Evolutionary conservation across 2,888 invertebrate genomes (phyloP), one percentile per base, ranked within the genome.

Genomic region (Hirudinaria manillensis): DNA sequence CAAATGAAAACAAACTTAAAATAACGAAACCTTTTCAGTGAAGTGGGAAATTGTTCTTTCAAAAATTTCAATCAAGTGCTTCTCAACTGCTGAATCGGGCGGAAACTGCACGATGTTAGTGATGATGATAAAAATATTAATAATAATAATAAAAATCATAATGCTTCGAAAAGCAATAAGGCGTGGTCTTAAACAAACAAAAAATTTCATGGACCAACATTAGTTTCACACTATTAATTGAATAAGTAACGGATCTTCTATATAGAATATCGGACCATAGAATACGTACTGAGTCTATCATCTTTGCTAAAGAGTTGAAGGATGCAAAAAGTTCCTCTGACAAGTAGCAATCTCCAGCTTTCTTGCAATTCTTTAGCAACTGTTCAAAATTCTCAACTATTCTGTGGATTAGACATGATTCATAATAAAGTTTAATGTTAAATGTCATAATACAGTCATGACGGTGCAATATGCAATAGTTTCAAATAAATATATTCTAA

Each of bases 311-410:
- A 29, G 61, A 27, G 61, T 61, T 61, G 24, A 61, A 29, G 29
- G 61, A 27, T 29, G 61, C 29, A 16, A 61, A 61, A 61, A 61
- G 61, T 61, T 61, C 61, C 29, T 61, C 61, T 27, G 61, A 61
- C 19, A 61, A 61, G 29, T 27, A 29, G 29, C 61, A 61, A 61
- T 61, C 29, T 61, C 24, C 29, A 29, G 61, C 24, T 61, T 61
- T 61, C 24, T 61, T 61, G 10, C 3, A 61, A 61, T 29, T 61
- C 29, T 61, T 61, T 27, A 61, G 29, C 10, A 61, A 13, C 24
- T 27, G 29, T 19, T 61, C 29, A 4, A 61, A 61, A 10, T 61
- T 24, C 61, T 61, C 61, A 24, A 61, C 24, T 24, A 24, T 27
- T 61, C 61, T 61, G 61, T n/a, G 29, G 29, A 29, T 19, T 10